Conservation (phyloP, 2,113 vertebrate genomes). For the Ailuropoda melanoleuca region DNA sequence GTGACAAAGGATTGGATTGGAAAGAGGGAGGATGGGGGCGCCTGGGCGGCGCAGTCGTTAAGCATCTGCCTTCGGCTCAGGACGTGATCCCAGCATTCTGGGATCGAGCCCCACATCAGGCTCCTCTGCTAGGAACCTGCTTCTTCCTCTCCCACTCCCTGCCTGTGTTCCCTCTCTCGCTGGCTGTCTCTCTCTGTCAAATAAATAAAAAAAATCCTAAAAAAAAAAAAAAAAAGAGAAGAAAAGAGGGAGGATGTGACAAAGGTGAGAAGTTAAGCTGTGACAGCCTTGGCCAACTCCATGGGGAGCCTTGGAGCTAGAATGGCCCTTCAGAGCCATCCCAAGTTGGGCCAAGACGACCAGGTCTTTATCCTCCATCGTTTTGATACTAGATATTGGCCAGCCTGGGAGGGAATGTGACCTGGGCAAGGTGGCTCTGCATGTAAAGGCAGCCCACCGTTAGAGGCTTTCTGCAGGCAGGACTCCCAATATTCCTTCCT, state of each 20-base stretch:
- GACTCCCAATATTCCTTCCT: background rate
- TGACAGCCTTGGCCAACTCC: background rate
- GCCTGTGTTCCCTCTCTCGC: too few species aligned
- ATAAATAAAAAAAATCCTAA: too few species aligned
- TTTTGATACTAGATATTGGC: background rate
- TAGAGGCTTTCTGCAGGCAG: background rate
- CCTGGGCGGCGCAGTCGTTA: too few species aligned
- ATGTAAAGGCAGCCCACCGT: background rate
- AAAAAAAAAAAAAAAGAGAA: too few species aligned
- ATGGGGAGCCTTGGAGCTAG: background rate
- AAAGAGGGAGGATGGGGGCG: background rate
- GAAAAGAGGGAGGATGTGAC: background rate
- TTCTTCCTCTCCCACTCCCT: too few species aligned
- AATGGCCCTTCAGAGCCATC: background rate
- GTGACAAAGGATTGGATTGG: background rate
- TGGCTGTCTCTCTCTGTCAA: too few species aligned
- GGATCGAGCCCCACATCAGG: too few species aligned
- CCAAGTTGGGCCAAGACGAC: background rate
- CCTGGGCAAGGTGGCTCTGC: background rate
- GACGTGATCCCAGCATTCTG: too few species aligned
- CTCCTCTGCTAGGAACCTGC: too few species aligned
- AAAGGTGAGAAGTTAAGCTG: conserved; percentile 38
- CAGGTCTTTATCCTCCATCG: background rate
- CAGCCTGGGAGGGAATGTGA: background rate
- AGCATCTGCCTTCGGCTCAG: too few species aligned